Conservation (phyloP, 2,888 invertebrate species). For the Drosophila paramelanica region DNA sequence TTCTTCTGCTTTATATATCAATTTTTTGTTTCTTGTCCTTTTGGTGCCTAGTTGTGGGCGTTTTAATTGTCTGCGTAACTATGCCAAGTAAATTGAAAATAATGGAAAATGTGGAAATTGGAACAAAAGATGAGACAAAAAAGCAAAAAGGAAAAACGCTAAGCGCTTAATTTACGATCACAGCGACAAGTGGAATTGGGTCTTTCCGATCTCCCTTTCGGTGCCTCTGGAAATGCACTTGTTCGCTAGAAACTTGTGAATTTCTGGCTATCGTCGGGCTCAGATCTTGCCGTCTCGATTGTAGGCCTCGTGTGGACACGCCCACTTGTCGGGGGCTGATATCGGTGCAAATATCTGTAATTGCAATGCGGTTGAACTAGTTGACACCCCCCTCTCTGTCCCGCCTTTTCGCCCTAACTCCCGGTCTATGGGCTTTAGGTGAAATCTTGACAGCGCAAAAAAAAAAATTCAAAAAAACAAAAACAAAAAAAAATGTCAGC, state of each 20-base stretch:
- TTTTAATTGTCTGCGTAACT: conserved; percentile 47
- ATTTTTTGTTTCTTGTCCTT: background rate
- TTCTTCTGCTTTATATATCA: conserved; percentile 8
- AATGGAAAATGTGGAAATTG: conserved; percentile 32
- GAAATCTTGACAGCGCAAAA: conserved; percentile 41
- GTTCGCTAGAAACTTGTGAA: conserved; percentile 18
- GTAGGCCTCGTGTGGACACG: conserved; percentile 3
- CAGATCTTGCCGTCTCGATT: conserved; percentile 38
- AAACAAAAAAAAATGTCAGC: conserved; percentile 55
- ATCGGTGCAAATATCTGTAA: conserved; percentile 46
- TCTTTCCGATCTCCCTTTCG: no score
- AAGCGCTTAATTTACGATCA: conserved; percentile 59
- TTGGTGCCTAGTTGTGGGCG: conserved; percentile 51
- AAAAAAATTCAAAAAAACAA: background rate
- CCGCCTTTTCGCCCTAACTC: background rate
- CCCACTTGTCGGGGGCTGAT: background rate
- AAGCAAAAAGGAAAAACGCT: conserved; percentile 12
- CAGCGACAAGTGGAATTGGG: conserved; percentile 47
- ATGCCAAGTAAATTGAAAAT: conserved; percentile 1
- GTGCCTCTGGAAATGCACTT: conserved; percentile 19
- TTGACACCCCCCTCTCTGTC: conserved; percentile 7
- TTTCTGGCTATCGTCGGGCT: conserved; percentile 1
- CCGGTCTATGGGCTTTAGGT: conserved; percentile 11
- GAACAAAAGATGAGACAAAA: conserved; percentile 28
- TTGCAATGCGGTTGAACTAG: conserved; percentile 32